Evolutionary conservation across 2,888 invertebrate genomes (phyloP), one percentile per base, ranked within the genome.

Genomic region (Eupeodes luniger): DNA sequence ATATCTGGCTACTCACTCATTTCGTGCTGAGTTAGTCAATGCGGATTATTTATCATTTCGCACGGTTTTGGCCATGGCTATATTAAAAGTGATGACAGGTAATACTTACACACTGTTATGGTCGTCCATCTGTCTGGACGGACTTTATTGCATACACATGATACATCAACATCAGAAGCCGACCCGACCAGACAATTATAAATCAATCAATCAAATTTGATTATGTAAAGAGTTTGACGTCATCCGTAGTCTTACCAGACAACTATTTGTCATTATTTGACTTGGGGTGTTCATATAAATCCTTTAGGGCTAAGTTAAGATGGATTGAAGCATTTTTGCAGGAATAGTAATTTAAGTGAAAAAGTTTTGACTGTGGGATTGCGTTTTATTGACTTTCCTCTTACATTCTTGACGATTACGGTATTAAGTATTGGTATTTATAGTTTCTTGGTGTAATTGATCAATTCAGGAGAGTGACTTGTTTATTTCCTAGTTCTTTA

Each of bases 141-240:
- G 53, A 76, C 49, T 76, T 27, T 76, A 76, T 27, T 72, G 72
- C 55, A 76, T 64, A 53, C 53, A 59, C 40, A 40, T 40, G 40
- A 40, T 67, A 81, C 67, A 40, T 61, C 27, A 59, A 34, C 59
- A 82, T 76, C 82, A 62, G 87, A 77, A 84, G 84, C 79, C 11
- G 53, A 47, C 62, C 66, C 53, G 16, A 16, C 47, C 87, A 87
- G 83, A 87, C 83, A 87, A 87, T 87, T 87, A 81, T 87, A 87
- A 87, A 87, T 87, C 87, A 87, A 84, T 87, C 87, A 87, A 77
- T 87, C 87, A 87, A 76, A 59, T 72, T 67, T 80, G 72, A 61
- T 40, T 62, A 77, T 49, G 57, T 75, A 47, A 40, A 55, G 11
- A 44, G 2, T 40, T 57, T 53, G 72, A 83, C 78, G 74, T 80